Evolutionary conservation across 2,113 vertebrate species (phyloP).

Genomic region (Marmota flaviventris): DNA sequence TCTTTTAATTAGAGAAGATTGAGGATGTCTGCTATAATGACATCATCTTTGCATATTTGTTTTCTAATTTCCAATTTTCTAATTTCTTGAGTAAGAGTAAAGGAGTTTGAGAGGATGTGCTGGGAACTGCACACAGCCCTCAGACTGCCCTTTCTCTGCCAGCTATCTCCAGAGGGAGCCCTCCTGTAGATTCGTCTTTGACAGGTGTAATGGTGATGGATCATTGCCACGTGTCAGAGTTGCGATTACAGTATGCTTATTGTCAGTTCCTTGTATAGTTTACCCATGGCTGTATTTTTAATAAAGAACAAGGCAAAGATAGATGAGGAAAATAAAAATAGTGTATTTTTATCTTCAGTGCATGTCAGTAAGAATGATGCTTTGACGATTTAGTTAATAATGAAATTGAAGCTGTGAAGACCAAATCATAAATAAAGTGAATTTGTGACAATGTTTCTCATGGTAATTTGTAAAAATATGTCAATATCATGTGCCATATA

Average conservation of each 20-base stretch:
- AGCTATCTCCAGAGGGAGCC: fast-evolving
- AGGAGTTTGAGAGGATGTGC: background rate
- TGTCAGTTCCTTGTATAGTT: background rate
- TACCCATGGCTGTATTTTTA: conserved; percentile 10
- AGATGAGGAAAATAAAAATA: conserved; percentile 36
- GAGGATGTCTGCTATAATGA: background rate
- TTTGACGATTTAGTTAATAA: conserved; percentile 34
- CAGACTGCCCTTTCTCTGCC: background rate
- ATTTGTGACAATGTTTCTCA: conserved; percentile 9
- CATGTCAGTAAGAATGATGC: conserved; percentile 35
- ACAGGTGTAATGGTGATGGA: background rate
- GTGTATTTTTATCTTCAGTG: conserved; percentile 38
- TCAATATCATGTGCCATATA: background rate
- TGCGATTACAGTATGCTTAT: background rate
- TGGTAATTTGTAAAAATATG: background rate
- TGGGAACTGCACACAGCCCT: too few relatives aligned
- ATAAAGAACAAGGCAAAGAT: conserved; percentile 47
- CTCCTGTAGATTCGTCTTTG: fast-evolving
- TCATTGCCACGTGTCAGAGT: background rate
- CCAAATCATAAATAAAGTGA: conserved; percentile 34
- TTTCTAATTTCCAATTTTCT: background rate
- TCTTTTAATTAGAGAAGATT: background rate
- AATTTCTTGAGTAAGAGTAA: background rate
- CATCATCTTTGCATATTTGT: background rate
- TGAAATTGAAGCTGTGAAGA: background rate